phyloP scores from a whole-genome alignment of 2,797 vertebrate species.

The Aldrovandia affinis region DNA sequence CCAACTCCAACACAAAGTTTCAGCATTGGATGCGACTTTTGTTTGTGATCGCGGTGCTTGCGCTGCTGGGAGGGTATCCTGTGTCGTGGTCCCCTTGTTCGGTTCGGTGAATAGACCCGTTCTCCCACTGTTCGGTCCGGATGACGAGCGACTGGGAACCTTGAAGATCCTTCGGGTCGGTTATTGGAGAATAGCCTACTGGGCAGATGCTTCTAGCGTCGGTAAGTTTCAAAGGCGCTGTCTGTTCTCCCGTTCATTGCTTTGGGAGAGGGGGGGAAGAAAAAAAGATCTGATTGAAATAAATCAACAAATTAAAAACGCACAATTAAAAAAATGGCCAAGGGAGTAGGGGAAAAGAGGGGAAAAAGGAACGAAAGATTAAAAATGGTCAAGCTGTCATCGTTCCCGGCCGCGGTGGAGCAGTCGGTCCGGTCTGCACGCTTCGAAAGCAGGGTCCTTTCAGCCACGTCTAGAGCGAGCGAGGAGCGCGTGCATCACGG shows the following conservation, averaged over 20 bases:
- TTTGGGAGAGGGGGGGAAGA: no score
- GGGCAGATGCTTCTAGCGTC: slow-evolving; percentile 16
- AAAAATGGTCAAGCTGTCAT: slow-evolving; percentile 54
- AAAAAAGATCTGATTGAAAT: slow-evolving; percentile 44
- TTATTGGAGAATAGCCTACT: slow-evolving; percentile 13
- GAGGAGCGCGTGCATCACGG: slow-evolving; percentile 17
- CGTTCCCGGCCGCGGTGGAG: slow-evolving; percentile 51
- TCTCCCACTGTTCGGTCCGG: neutral
- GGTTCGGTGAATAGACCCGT: neutral
- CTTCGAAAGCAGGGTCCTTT: slow-evolving; percentile 63
- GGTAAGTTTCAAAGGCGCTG: slow-evolving; percentile 40
- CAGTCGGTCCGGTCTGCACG: slow-evolving; percentile 61
- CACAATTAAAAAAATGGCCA: slow-evolving; percentile 46
- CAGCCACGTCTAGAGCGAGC: slow-evolving; percentile 64
- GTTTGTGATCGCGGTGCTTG: neutral
- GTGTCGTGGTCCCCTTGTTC: neutral
- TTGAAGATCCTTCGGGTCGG: slow-evolving; percentile 4
- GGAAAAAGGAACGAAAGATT: slow-evolving; percentile 29
- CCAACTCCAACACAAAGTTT: slow-evolving; percentile 15
- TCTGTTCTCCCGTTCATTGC: slow-evolving; percentile 14
- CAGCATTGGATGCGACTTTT: neutral
- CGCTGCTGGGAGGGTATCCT: neutral
- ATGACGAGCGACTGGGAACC: slow-evolving; percentile 4
- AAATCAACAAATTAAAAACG: neutral
- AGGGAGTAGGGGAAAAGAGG: slow-evolving; percentile 9